Conservation (phyloP, 2,888 invertebrate genomes). For the Ophion costatus region DNA sequence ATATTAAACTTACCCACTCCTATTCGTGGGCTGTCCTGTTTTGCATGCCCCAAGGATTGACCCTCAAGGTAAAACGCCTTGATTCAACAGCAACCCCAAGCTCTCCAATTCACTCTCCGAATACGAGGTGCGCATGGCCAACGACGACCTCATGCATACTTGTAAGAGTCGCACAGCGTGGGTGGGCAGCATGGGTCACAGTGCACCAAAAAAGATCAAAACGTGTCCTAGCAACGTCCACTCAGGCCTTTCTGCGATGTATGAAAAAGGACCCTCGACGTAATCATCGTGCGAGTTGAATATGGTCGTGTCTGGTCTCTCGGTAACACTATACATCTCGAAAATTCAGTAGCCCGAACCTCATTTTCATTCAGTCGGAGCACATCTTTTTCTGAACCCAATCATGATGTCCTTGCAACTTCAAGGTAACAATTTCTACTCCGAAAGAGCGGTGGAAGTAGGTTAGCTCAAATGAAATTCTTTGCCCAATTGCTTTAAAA, state of each 20-base stretch:
- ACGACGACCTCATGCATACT: slow-evolving; percentile 13
- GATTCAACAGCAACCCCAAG: background rate
- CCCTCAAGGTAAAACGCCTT: background rate
- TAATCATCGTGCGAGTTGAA: background rate
- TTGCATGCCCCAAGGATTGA: background rate
- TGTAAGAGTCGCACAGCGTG: background rate
- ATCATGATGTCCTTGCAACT: background rate
- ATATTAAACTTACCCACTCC: background rate
- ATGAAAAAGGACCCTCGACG: background rate
- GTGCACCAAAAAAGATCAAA: background rate
- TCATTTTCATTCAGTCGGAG: background rate
- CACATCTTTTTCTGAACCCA: background rate
- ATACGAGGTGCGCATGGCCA: background rate
- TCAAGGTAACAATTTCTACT: background rate
- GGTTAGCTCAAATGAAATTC: background rate
- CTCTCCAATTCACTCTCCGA: background rate
- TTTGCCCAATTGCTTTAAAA: background rate
- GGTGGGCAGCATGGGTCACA: background rate
- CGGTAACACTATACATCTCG: background rate
- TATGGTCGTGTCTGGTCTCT: background rate
- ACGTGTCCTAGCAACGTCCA: background rate
- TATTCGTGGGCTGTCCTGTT: background rate
- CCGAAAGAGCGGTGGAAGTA: background rate
- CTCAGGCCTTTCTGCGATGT: too few species aligned
- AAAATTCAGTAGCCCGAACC: slow-evolving; percentile 6